Percentiles rank a stretch among this genome's conserved stretches.
phyloP scores from a whole-genome alignment of 2,797 vertebrate species.

The Meriones psammophilus region DNA sequence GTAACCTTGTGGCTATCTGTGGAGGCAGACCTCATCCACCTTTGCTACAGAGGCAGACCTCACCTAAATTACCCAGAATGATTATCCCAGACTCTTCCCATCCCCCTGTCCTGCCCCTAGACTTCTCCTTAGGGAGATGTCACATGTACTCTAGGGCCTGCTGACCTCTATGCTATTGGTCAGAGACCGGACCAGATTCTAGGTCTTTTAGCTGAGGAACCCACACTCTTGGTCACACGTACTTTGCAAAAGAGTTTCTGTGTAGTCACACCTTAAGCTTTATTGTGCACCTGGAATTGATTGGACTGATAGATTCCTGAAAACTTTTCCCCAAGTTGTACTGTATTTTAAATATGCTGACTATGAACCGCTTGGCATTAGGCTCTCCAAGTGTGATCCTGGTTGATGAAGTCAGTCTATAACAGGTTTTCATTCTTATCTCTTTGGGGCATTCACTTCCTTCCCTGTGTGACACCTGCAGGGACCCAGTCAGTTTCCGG shows the following conservation, averaged over 20 bases:
- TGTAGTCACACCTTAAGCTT: not conserved
- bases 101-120: not conserved
- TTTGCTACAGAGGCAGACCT: not conserved
- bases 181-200: not conserved
- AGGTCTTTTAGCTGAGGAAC: not conserved
- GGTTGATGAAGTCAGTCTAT: not conserved
- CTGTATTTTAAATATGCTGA: not conserved
- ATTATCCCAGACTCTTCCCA: not conserved
- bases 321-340: not conserved
- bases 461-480: not conserved
- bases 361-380: not conserved
- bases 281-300: not conserved
- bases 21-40: not conserved
- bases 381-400: not conserved
- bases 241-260: not conserved
- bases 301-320: not conserved
- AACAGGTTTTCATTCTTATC: not conserved
- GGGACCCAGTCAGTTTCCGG: constrained; percentile 60
- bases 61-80: not conserved
- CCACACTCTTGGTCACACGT: not conserved
- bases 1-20: not conserved
- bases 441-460: not conserved
- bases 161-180: not conserved
- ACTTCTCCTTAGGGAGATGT: not conserved
- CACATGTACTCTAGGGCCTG: not conserved